Base-by-base conservation (phyloP, 2,113 vertebrate genomes). In the Oryzias curvinotus region DNA sequence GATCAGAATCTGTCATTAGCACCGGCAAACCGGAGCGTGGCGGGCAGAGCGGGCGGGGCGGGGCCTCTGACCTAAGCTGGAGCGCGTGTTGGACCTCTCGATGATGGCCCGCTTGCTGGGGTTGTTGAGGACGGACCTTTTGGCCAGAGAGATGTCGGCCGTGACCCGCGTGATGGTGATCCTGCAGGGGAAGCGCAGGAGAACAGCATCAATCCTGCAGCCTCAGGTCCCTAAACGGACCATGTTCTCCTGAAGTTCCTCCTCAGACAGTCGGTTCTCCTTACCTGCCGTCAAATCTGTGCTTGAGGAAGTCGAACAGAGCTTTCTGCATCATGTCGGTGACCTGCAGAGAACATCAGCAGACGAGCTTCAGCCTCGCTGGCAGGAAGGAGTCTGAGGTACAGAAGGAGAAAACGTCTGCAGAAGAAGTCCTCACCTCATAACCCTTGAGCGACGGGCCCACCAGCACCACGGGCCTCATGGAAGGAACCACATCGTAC, bases 311-410 rank as follows among this genome's bases (percentile, higher is more conserved):
- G 85, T 98, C 96, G 13, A 98, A 98, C 58, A 98, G 91, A 6
- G 96, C 96, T 87, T 98, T 98, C 88, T 98, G 96, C 96, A 98
- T 98, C 96, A 98, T 98, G 87, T 98, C 96, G 16, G 96, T 98
- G 3, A 98, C 96, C 96, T 97, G 88, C 16, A 14, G 0, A 60
- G 13, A 49, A 50, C 8, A 36, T 3, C 36, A 3, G 8, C 36
- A 12, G 36, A 0, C 3, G 12, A 36, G 3, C 36, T 12, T 10
- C 36, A 36, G 8, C 26, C 6, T 28, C 26, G 6, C 26, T 5
- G 26, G 5, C 5, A 36, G 8, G 12, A 23, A 23, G 21, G 21
- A 23, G 3, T 23, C 2, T 23, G 21, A 23, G 21, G 21, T 12
- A 13, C 10, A 36, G 36, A 8, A 36, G 3, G 12, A 8, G 7